Conservation (phyloP, 2,797 vertebrate species). For the Coranthus polyacanthus region DNA sequence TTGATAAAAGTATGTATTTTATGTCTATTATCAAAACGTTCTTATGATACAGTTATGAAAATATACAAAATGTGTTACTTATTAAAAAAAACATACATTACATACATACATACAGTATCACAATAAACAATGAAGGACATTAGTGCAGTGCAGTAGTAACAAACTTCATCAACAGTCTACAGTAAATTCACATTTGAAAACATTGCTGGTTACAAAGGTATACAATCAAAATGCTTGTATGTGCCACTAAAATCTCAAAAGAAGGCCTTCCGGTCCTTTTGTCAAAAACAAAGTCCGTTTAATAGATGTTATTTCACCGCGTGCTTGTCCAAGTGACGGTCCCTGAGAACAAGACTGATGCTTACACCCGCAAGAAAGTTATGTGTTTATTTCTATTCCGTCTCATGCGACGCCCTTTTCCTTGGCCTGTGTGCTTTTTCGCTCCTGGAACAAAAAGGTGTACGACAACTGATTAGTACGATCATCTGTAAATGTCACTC, state of each 20-base stretch:
- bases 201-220: too few relatives aligned
- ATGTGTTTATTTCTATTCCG: slow-evolving; percentile 36
- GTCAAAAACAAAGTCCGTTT: slow-evolving; percentile 13
- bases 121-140: slow-evolving; percentile 47
- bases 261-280: slow-evolving; percentile 14
- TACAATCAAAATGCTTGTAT: slow-evolving; percentile 14
- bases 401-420: slow-evolving; percentile 48
- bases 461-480: slow-evolving; percentile 39
- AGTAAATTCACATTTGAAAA: slow-evolving; percentile 40
- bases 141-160: slow-evolving; percentile 40
- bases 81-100: slow-evolving; percentile 40
- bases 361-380: slow-evolving; percentile 31
- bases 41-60: slow-evolving; percentile 18
- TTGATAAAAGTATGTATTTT: slow-evolving; percentile 39
- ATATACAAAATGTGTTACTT: slow-evolving; percentile 14
- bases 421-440: slow-evolving; percentile 29
- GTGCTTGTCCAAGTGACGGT: slow-evolving; percentile 20
- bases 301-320: slow-evolving; percentile 11
- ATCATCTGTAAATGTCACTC: neutral
- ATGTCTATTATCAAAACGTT: slow-evolving; percentile 21
- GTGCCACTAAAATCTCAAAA: slow-evolving; percentile 14
- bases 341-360: neutral
- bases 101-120: slow-evolving; percentile 43
- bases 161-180: slow-evolving; percentile 35
- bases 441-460: slow-evolving; percentile 53